Evolutionary conservation across 2,888 invertebrate genomes (phyloP), one percentile per base, ranked within the genome.

Genomic region (Plutella xylostella): DNA sequence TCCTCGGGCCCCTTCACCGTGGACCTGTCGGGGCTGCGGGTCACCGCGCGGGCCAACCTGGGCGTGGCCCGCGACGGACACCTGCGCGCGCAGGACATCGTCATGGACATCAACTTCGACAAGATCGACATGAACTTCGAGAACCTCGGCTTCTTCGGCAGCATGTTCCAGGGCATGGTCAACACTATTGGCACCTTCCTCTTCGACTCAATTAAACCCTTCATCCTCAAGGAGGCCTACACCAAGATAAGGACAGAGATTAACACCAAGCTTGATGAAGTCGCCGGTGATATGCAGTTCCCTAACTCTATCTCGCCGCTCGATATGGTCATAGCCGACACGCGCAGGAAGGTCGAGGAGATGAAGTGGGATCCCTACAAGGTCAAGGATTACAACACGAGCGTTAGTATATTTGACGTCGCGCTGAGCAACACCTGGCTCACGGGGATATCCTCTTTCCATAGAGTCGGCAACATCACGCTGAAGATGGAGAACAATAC

Each of bases 131-230:
- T 94, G 76, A 90, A 94, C 60, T 94, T 96, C 59, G 87, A 93
- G 68, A 93, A 93, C 62, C 85, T 94, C 0, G 92, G 94, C 4
- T 88, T 93, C 53, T 80, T 94, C 48, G 93, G 91, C 1, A 85
- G 86, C 34, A 73, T 88, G 51, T 85, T 88, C 51, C 90, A 92
- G 66, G 88, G 92, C 0, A 85, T 94, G 39, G 87, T 96, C 37
- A 96, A 95, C 68, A 90, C 92, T 0, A 87, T 94, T 0, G 94
- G 94, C 0, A 88, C 88, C 12, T 88, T 93, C 50, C 86, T 96
- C 9, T 95, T 96, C 57, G 93, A 94, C 64, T 91, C 92, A 9
- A 92, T 96, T 58, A 95, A 96, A 63, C 94, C 94, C 0, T 91
- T 91, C 54, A 89, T 96, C 51, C 74, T 95, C 19, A 88, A 88